phyloP scores from a whole-genome alignment of 2,113 vertebrate species.

The Nesoenas mayeri region DNA sequence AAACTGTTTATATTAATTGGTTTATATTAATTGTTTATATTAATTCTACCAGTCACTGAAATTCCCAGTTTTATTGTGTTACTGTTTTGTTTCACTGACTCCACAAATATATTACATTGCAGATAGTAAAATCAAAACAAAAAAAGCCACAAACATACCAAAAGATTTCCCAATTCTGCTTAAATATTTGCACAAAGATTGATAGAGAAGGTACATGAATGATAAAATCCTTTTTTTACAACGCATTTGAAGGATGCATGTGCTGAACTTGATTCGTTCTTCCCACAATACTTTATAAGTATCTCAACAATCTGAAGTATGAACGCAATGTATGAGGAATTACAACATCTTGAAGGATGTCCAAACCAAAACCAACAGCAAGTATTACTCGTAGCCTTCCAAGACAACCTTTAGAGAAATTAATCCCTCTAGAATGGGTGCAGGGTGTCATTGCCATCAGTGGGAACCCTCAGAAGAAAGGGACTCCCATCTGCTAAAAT shows the following conservation, averaged over 20 bases:
- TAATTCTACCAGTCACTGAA: neutral
- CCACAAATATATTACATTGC: neutral
- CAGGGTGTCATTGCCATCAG: neutral
- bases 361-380: neutral
- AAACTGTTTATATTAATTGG: neutral
- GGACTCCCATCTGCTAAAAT: neutral
- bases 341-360: neutral
- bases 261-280: neutral
- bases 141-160: too few species aligned
- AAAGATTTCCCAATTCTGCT: neutral
- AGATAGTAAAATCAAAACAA: neutral
- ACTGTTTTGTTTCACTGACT: neutral
- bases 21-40: neutral
- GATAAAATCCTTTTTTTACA: neutral
- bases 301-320: neutral
- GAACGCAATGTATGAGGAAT: neutral
- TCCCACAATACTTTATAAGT: neutral
- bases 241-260: neutral
- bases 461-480: neutral
- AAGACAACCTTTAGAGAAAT: neutral
- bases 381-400: neutral
- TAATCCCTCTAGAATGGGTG: neutral
- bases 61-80: neutral
- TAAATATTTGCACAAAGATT: neutral
- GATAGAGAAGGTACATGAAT: neutral